Conservation (phyloP, 2,113 vertebrate species). For the Vimba vimba region DNA sequence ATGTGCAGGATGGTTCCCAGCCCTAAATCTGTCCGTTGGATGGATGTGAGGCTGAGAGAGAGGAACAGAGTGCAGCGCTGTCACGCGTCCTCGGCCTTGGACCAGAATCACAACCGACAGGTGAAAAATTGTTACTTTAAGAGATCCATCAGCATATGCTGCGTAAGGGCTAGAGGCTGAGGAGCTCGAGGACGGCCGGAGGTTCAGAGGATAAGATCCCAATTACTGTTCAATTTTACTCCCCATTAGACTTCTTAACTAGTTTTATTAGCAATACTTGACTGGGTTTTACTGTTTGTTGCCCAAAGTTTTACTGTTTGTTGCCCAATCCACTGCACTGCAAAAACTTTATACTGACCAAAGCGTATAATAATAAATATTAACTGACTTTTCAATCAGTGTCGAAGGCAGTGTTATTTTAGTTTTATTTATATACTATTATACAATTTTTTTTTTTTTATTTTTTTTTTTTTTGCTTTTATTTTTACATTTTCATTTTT, state of each 20-base stretch:
- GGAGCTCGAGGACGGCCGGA: background rate
- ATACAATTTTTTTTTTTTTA: background rate
- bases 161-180: constrained; percentile 1
- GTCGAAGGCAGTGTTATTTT: background rate
- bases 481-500: background rate
- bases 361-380: background rate
- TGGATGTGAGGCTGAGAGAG: constrained; percentile 35
- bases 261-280: background rate
- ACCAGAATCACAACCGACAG: constrained; percentile 15
- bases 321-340: background rate
- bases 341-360: background rate
- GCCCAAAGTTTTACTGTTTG: background rate
- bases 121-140: constrained; percentile 38
- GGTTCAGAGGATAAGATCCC: background rate
- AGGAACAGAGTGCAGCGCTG: constrained; percentile 36
- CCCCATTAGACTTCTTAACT: background rate
- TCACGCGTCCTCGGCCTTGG: constrained; percentile 23
- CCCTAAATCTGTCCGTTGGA: constrained; percentile 41
- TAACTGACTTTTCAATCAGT: background rate
- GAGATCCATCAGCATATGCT: constrained; percentile 34
- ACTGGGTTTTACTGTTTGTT: background rate
- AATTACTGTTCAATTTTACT: background rate
- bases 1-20: background rate
- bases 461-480: background rate
- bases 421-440: background rate